Base-by-base conservation (phyloP, 2,888 invertebrate species). In the Aphodius granarius region DNA sequence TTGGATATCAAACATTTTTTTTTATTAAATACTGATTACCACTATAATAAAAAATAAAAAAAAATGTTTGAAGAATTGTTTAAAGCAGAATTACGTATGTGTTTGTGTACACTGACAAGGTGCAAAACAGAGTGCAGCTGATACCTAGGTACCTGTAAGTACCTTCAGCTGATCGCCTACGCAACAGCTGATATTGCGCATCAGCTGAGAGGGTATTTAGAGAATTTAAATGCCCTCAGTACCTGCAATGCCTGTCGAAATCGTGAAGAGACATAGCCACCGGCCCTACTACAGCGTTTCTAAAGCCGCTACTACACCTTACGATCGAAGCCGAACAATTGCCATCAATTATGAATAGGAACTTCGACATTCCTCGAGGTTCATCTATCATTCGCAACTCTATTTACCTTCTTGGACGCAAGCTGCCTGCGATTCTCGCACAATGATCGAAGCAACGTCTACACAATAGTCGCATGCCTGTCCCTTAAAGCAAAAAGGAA, bases 391-490 rank as follows among this genome's bases (percentile, higher is more conserved):
- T 43, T 43, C 43, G 43, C 43, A 43, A 6, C 43, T 43, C 43
- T 43, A 43, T 43, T 43, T 43, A 43, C 43, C 43, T 43, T 43
- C 43, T 43, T 43, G 43, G 43, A 43, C 43, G 43, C 43, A 43
- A 43, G 43, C 43, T 43, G 43, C 43, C 43, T 43, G 43, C 43
- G 4, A 43, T 9, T 43, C 43, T 6, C 3, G 6, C 1, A 43
- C 43, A 43, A 43, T 43, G 4, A 43, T 43, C 43, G 43, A 43
- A 43, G 43, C 43, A 6, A 13, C 43, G 43, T 43, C 13, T 43
- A 43, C 43, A 43, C 68, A 68, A 68, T 68, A 68, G 68, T 68
- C 68, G 68, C 68, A 68, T 68, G 68, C 68, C 68, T 68, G 68
- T 22, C 21, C 22, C 68, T 20, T 9, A 68, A 18, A 18, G 65